These are phyloP conservation scores for Eudasyphora cyanicolor DNA, from an alignment of 2,888 invertebrate genomes.

Conservation along the genomic window DNA sequence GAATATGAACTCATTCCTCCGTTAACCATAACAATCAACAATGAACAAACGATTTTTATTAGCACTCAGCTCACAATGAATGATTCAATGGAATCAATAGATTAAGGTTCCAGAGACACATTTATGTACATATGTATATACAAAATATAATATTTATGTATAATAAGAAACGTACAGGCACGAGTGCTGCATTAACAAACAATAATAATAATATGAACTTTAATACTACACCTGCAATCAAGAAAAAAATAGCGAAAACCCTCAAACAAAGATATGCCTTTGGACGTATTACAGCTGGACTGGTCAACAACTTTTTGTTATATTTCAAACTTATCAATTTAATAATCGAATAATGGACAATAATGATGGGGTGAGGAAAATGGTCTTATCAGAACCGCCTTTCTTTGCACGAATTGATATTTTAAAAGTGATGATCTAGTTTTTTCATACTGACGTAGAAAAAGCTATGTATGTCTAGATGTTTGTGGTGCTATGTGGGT, in stretches of 20 bases:
- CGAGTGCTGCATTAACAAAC: background rate
- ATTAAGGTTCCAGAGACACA: background rate
- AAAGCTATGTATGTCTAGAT: conserved; percentile 1
- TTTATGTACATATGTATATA: background rate
- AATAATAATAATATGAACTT: background rate
- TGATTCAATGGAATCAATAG: background rate
- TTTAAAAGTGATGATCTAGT: conserved; percentile 24
- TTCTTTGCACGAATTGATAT: conserved; percentile 39
- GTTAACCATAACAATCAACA: background rate
- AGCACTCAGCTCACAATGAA: background rate
- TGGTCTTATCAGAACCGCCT: conserved; percentile 37
- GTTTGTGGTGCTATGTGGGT: background rate
- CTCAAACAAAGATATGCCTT: background rate
- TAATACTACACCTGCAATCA: conserved; percentile 22
- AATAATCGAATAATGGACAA: conserved; percentile 38
- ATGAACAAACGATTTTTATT: conserved; percentile 4
- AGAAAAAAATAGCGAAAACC: background rate
- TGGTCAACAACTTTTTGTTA: background rate
- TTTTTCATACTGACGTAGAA: conserved; percentile 9
- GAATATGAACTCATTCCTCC: conserved; percentile 30
- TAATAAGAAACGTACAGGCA: background rate
- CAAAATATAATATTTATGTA: background rate
- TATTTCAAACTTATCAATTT: conserved; percentile 29
- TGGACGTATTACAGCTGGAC: background rate
- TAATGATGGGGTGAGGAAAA: background rate